A percentile compares a stretch with the other conserved stretches of the same genome.
Evolutionary conservation across 2,797 vertebrate species (phyloP).

Genomic region (Caiman crocodilus): DNA sequence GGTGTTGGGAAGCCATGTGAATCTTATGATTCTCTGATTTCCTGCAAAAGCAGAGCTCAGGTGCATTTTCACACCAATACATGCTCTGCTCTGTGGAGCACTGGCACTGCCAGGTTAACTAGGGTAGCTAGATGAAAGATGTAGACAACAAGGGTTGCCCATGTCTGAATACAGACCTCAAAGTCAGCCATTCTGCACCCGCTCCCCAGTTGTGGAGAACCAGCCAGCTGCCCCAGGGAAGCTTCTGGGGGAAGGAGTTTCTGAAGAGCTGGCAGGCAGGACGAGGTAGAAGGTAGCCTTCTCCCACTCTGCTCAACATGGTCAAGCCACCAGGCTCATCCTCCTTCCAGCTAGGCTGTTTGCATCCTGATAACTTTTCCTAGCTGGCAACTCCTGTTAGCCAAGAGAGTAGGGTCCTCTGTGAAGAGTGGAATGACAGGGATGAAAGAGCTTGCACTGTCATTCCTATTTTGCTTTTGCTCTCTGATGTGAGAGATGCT

Average conservation of each 20-base stretch:
- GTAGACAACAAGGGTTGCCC: neutral
- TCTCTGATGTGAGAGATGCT: neutral
- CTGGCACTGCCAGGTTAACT: neutral
- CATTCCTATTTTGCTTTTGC: neutral
- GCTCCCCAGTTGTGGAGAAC: neutral
- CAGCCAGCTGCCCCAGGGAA: neutral
- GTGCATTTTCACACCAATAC: neutral
- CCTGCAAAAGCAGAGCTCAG: neutral
- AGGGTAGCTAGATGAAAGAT: neutral
- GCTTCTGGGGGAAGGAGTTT: neutral
- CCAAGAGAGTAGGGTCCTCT: too few relatives aligned
- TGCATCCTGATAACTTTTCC: neutral
- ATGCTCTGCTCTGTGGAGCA: neutral
- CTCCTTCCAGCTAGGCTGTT: neutral
- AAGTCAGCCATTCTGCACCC: neutral
- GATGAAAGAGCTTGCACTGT: neutral
- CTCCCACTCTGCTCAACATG: neutral
- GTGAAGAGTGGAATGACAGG: too few relatives aligned
- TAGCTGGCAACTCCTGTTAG: too few relatives aligned
- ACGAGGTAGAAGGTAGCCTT: neutral
- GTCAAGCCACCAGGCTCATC: neutral
- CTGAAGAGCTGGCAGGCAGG: neutral
- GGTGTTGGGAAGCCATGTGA: neutral
- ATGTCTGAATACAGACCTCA: neutral
- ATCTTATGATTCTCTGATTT: neutral